Conservation (phyloP, 2,888 invertebrate genomes). For the Falcaria lacertinaria region DNA sequence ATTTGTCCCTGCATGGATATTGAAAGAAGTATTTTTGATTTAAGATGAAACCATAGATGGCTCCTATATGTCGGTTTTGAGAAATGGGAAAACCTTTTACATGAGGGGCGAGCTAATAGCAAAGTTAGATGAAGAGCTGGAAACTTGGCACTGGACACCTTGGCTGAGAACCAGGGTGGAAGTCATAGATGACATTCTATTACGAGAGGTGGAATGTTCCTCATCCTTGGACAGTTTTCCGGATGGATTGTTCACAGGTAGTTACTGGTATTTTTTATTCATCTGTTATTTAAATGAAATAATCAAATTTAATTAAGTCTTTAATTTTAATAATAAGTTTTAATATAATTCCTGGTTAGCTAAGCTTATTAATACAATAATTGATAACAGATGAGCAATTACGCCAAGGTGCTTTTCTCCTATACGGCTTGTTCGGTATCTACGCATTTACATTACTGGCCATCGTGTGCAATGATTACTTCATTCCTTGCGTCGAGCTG, state of each 20-base stretch:
- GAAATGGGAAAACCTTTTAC: conserved; percentile 48
- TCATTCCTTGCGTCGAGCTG: conserved; percentile 92
- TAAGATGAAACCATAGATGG: conserved; percentile 40
- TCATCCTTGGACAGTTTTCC: conserved; percentile 81
- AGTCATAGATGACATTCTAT: conserved; percentile 36
- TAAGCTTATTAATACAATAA: background rate
- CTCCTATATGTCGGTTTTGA: conserved; percentile 26
- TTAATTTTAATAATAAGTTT: too few species aligned
- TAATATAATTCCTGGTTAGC: too few species aligned
- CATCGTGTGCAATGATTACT: conserved; percentile 94
- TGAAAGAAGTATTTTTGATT: conserved; percentile 10
- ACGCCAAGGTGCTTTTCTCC: conserved; percentile 86
- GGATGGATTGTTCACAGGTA: conserved; percentile 59
- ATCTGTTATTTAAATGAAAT: too few species aligned
- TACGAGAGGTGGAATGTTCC: conserved; percentile 36
- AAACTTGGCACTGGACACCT: conserved; percentile 67
- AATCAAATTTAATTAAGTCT: too few species aligned
- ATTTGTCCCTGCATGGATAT: background rate
- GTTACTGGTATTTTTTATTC: conserved; percentile 5
- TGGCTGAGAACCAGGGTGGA: conserved; percentile 59
- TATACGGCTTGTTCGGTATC: conserved; percentile 87
- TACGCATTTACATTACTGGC: conserved; percentile 93
- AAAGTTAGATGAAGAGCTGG: conserved; percentile 45
- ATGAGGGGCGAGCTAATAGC: conserved; percentile 47
- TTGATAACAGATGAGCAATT: conserved; percentile 83